phyloP scores from a whole-genome alignment of 2,888 invertebrate genomes.

The Sphaeridia pumilis region DNA sequence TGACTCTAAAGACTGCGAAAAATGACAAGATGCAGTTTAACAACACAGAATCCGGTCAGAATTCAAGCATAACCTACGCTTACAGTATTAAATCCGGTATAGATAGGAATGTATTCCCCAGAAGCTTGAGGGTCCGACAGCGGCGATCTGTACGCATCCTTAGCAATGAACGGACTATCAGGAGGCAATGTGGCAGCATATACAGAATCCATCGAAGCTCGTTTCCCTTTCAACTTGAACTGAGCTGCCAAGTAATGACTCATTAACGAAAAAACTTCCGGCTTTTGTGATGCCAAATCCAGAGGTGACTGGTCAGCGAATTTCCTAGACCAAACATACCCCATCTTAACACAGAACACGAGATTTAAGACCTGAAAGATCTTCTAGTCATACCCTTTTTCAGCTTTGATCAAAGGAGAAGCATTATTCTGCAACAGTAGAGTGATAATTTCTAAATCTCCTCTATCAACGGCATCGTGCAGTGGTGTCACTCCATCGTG shows the following conservation, averaged over 20 bases:
- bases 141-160: constrained; percentile 21
- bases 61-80: neutral
- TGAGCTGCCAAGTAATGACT: constrained; percentile 34
- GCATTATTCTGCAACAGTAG: constrained; percentile 47
- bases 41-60: neutral
- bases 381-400: constrained; percentile 41
- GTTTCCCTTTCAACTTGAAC: constrained; percentile 24
- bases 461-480: constrained; percentile 50
- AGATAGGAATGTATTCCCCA: constrained; percentile 29
- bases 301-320: constrained; percentile 40
- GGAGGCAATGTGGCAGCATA: constrained; percentile 20
- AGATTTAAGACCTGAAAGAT: neutral
- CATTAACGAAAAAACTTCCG: constrained; percentile 38
- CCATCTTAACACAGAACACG: neutral
- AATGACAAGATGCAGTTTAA: neutral
- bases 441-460: constrained; percentile 46
- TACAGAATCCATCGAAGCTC: constrained; percentile 32
- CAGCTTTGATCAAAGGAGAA: constrained; percentile 45
- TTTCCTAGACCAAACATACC: constrained; percentile 37
- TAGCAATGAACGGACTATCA: constrained; percentile 32
- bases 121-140: constrained; percentile 15
- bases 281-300: constrained; percentile 40
- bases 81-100: constrained; percentile 34
- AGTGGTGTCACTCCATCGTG: constrained; percentile 49
- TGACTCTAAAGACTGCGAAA: constrained; percentile 26